Base-by-base conservation (phyloP, 2,888 invertebrate species). In the Celastrina argiolus region DNA sequence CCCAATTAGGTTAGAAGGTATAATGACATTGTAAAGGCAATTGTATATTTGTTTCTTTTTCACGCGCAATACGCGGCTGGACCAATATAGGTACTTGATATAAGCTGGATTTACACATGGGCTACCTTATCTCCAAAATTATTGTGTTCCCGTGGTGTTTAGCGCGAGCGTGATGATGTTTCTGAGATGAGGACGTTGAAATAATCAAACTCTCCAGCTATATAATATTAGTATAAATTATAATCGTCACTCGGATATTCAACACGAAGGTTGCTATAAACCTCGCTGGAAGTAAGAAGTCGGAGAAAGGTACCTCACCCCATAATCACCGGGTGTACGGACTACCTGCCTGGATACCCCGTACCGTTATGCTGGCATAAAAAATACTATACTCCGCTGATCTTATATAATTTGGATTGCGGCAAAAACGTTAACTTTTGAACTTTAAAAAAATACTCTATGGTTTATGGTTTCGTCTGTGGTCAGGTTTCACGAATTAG, bases 321-420 rank as follows among this genome's bases (percentile, higher is more conserved):
- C 70, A 45, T 63, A 42, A 69, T 69, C 69, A 69, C 69, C 65
- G 68, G 68, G 64, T 76, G 74, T 76, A 76, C 69, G 69, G 73
- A 77, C 75, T 80, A 74, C 76, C 75, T 75, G 72, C 72, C 74
- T 74, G 66, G 63, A 64, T 66, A 65, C 68, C 64, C 41, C 69
- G 67, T 71, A 72, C 69, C 72, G 71, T 73, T 75, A 74, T 67
- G 65, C 66, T 66, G 70, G 64, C 26, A 59, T 26, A 65, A 56
- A 66, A 71, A 72, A 70, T 63, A 69, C 28, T 28, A 8, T 18
- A 59, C 34, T 12, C 31, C 28, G 5, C 18, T 59, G 59, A 36
- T 34, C 10, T 8, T 59, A 26, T 22, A 58, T 59, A 18, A 34
- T 59, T 59, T 36, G 10, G 18, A 22, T 45, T 45, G 18, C 18